Base-by-base conservation (phyloP, 2,113 vertebrate species). In the Clarias magur region DNA sequence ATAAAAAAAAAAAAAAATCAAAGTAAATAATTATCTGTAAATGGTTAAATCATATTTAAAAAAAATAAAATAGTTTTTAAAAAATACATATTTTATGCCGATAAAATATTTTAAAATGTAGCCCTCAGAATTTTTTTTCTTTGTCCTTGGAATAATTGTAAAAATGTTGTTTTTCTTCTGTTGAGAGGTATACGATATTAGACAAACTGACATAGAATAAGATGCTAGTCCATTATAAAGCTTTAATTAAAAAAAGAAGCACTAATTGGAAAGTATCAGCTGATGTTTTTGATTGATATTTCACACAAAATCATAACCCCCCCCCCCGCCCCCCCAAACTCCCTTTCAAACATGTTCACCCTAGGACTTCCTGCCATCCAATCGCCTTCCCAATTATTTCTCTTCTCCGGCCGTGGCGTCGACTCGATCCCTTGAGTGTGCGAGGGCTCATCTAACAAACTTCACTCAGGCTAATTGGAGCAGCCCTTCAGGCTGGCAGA, bases 401-500 rank as follows among this genome's bases (percentile, higher is more conserved):
- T 81, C 57, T 38, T 81, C 57, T 62, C 12, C 30, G 38, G 59
- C 19, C 3, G 10, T 38, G 19, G 79, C 42, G 59, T 81, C 57
- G 34, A 62, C 30, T 81, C 4, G 30, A 21, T 81, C 30, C 57
- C 79, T 81, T 38, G 79, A 81, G 57, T 15, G 30, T 42, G 34
- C 57, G 19, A 81, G 30, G 34, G 30, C 59, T 81, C 79, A 81
- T 81, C 79, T 62, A 81, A 81, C 79, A 81, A 81, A 81, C 79
- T 81, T 81, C 79, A 62, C 79, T 81, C 57, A 25, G 79, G 30
- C 57, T 81, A 81, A 81, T 81, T 81, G 79, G 79, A 81, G 56
- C 56, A 9, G 56, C 48, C 78, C 78, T 80, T 80, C 78, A 80
- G 79, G 79, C 57, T 62, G 30, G 57, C 79, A 62, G 79, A 62